Base-by-base conservation (phyloP, 1,140 invertebrate species). In the Semibalanus balanoides region DNA sequence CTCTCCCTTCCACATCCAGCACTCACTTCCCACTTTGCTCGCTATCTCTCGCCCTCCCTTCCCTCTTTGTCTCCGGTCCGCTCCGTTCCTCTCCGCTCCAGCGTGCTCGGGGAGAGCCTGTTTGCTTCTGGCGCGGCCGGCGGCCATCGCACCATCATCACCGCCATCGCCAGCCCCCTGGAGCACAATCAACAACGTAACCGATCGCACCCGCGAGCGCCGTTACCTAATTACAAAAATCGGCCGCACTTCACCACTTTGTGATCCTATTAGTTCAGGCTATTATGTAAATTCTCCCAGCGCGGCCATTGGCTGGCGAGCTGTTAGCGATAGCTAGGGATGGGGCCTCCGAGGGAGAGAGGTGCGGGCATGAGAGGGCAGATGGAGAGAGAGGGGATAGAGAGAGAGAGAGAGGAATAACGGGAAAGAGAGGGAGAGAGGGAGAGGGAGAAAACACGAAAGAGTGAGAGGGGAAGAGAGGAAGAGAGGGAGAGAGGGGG, bases 191-290 rank as follows among this genome's bases (percentile, higher is more conserved):
- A 64, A 64, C 51, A 64, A 64, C 51, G 51, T 64, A 64, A 64
- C 51, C 51, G 51, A 64, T 64, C 51, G 51, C 51, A 64, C 51
- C 51, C 51, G 22, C 14, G 51, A 64, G 51, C 51, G 51, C 51
- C 51, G 51, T 64, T 64, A 64, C 51, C 51, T 64, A 64, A 64
- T 64, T 64, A 64, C 51, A 64, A 64, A 64, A 64, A 64, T 64
- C 51, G 22, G 51, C 51, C 51, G 51, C 51, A 64, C 51, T 64
- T 64, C 51, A 25, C 51, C 51, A 64, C 51, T 64, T 64, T 64
- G 51, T 64, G 51, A 64, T 64, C 51, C 51, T 64, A 64, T 64
- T 64, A 64, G 51, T 64, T 64, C 11, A 3, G 22, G 51, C 51
- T 11, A 64, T 64, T 64, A 64, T 64, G 51, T 64, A 64, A 64